Conservation (phyloP, 2,888 invertebrate species). For the Rhamphomyia laevipes region DNA sequence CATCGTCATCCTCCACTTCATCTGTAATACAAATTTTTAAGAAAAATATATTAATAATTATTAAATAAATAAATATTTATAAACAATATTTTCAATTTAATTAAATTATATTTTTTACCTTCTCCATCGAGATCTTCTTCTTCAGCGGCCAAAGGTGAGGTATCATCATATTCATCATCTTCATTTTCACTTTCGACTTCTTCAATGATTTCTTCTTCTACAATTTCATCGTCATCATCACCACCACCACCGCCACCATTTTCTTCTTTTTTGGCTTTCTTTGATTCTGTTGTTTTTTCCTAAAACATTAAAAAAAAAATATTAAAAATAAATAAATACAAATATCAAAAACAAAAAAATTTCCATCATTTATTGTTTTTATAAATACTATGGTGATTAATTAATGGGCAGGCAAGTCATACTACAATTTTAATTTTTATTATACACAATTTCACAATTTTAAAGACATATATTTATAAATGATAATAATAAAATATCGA, state of each 20-base stretch:
- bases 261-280: slow-evolving; percentile 36
- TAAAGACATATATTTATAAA: too few species aligned
- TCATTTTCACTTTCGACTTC: slow-evolving; percentile 34
- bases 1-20: slow-evolving; percentile 35
- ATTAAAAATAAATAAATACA: neutral
- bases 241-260: slow-evolving; percentile 24
- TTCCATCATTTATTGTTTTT: too few species aligned
- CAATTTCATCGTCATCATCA: slow-evolving; percentile 28
- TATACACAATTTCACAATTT: too few species aligned
- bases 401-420: too few species aligned
- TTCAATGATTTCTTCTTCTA: slow-evolving; percentile 28
- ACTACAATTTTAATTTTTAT: too few species aligned
- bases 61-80: neutral
- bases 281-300: slow-evolving; percentile 36
- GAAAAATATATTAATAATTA: neutral
- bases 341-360: slow-evolving; percentile 1
- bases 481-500: too few species aligned
- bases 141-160: slow-evolving; percentile 34
- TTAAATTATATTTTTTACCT: slow-evolving; percentile 8
- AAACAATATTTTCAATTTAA: neutral
- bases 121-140: slow-evolving; percentile 24
- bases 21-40: slow-evolving; percentile 22
- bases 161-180: slow-evolving; percentile 36
- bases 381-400: too few species aligned
- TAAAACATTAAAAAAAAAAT: slow-evolving; percentile 16